phyloP scores from a whole-genome alignment of 1,140 invertebrate species.

The Pseudachorutes palmiensis region DNA sequence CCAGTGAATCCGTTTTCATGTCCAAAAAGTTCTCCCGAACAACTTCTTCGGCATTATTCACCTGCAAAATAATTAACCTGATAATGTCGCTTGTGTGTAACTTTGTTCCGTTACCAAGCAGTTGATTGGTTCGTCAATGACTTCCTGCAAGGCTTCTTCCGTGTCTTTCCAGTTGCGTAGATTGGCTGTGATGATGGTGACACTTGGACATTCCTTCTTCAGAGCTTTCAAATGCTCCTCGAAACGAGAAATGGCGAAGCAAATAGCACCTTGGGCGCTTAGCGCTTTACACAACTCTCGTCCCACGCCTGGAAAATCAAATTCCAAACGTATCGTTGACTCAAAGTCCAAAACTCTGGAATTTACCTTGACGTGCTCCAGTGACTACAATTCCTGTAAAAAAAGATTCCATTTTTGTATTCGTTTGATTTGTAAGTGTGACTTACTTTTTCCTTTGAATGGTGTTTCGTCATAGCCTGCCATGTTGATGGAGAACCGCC shows the following conservation, averaged over 20 bases:
- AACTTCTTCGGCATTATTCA: slow-evolving; percentile 8
- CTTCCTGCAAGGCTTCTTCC: neutral
- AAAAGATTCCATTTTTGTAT: neutral
- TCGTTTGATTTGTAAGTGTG: neutral
- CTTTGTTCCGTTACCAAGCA: neutral
- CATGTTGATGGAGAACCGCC: neutral
- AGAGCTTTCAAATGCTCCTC: slow-evolving; percentile 3
- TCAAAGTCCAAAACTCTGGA: neutral
- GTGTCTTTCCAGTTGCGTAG: slow-evolving; percentile 7
- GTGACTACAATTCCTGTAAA: slow-evolving; percentile 1
- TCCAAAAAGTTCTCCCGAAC: neutral
- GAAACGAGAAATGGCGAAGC: neutral
- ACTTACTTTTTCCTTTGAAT: neutral
- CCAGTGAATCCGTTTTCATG: neutral
- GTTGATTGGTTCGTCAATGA: slow-evolving; percentile 2
- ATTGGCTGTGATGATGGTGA: neutral
- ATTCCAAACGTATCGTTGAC: neutral
- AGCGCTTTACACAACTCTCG: neutral
- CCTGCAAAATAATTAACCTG: neutral
- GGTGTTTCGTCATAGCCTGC: neutral
- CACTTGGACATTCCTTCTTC: slow-evolving; percentile 4
- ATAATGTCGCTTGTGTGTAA: neutral
- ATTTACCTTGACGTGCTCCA: neutral
- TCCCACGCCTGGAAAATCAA: neutral
- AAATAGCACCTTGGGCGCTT: neutral